Base-by-base conservation (phyloP, 2,113 vertebrate genomes). In the Tyrannus savana region DNA sequence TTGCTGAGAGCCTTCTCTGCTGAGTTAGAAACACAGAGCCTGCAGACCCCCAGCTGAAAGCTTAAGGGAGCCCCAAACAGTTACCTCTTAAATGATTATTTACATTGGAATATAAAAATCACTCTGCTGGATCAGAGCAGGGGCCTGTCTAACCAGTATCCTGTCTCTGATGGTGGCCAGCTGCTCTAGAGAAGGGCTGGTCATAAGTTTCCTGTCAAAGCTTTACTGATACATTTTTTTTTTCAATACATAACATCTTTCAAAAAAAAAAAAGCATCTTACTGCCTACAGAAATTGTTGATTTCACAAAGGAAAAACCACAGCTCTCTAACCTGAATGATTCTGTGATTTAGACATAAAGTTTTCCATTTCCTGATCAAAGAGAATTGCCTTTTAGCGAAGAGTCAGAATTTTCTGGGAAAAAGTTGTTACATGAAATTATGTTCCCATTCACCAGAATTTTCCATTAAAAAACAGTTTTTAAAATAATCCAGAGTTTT, bases 31-130 rank as follows among this genome's bases (percentile, higher is more conserved):
- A 94, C 56, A 62, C 85, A 63, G 79, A 78, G 68, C 79, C 60
- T 58, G 83, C 87, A 84, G 93, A 92, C 90, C 91, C 88, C 62
- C 90, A 94, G 92, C 86, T 87, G 96, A 96, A 96, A 93, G 83
- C 92, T 97, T 96, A 86, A 90, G 94, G 89, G 75, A 95, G 90
- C 56, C 68, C 92, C 93, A 95, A 95, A 89, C 87, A 87, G 88
- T 84, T 96, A 94, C 94, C 41, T 95, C 91, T 90, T 69, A 93
- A 83, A 87, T 41, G 58, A 83, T 90, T 93, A 91, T 94, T 95
- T 96, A 96, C 91, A 66, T 37, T 92, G 72, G 91, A 96, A 95
- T 86, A 93, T 75, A 87, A 95, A 95, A 97, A 89, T 90, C 81
- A 74, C 73, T 84, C 82, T 90, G 55, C 55, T 89, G 84, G 79